Evolutionary conservation across 2,113 vertebrate species (phyloP), one percentile per base, ranked within the genome.

Genomic region (Sterna hirundo): DNA sequence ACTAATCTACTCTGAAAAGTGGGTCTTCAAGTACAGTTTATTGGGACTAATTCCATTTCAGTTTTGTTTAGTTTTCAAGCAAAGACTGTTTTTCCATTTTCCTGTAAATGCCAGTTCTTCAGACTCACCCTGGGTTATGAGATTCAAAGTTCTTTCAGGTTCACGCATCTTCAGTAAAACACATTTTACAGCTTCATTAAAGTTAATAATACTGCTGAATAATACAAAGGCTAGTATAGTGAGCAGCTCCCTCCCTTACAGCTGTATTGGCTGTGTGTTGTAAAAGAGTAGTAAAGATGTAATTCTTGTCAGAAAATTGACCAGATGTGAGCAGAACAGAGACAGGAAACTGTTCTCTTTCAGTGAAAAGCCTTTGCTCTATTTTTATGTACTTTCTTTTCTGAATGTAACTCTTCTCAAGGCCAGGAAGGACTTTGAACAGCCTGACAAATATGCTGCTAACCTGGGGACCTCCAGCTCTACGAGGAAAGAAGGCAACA

Each of bases 301-400:
- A 66, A 74, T 74, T 95, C 86, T 95, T 55, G 86, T 47, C 71
- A 78, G 70, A 94, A 95, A 54, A 91, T 15, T 62, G 82, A 91
- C 74, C 84, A 95, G 95, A 83, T 93, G 82, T 60, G 82, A 95
- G 71, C 49, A 70, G 58, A 85, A 74, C 74, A 95, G 86, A 82
- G 46, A 62, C 58, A 83, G 89, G 75, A 96, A 96, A 93, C 84
- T 58, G 58, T 70, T 91, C 62, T 51, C 49, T 83, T 83, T 88
- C 70, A 58, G 17, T 75, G 64, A 49, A 90, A 88, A 86, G 77
- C 58, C 55, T 64, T 66, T 77, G 8, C 40, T 91, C 62, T 27
- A 29, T 77, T 71, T 96, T 74, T 40, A 22, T 27, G 20, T 69
- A 40, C 66, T 83, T 79, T 38, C 61, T 76, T 58, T 88, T 57